phyloP scores from a whole-genome alignment of 2,888 invertebrate species.

The Idaea dimidiata region DNA sequence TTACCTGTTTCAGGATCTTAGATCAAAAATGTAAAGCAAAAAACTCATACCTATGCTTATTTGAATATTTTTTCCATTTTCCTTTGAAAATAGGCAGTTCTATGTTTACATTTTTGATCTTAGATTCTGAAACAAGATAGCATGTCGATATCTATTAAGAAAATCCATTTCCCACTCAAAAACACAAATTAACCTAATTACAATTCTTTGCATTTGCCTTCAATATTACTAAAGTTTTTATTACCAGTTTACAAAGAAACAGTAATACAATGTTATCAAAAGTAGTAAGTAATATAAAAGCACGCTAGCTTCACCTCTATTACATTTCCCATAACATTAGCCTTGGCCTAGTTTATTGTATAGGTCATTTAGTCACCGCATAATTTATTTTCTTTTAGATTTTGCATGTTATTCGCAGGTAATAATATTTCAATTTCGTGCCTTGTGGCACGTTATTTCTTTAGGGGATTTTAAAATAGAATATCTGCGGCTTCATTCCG shows the following conservation, averaged over 20 bases:
- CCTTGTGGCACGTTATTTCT: neutral
- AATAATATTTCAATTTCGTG: neutral
- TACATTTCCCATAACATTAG: constrained; percentile 34
- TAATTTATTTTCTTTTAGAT: neutral
- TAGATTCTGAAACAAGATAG: no score
- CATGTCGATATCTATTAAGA: no score
- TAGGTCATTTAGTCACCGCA: neutral
- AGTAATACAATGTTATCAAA: neutral
- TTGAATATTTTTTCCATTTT: no score
- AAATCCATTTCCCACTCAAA: neutral
- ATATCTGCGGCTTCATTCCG: no score
- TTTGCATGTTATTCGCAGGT: neutral
- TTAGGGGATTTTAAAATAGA: no score
- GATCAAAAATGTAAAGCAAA: no score
- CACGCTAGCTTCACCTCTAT: constrained; percentile 34
- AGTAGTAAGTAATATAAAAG: constrained; percentile 2
- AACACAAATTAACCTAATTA: neutral
- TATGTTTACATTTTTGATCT: no score
- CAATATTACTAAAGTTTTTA: neutral
- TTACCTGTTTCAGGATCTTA: no score
- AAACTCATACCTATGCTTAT: no score
- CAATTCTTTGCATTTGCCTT: neutral
- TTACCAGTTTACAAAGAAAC: neutral
- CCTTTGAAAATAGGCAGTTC: no score
- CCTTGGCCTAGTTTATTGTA: constrained; percentile 39